Percentiles rank a stretch among this genome's conserved stretches.
Evolutionary conservation across 2,797 vertebrate genomes (phyloP).

Genomic region (Corythornis leucogaster): DNA sequence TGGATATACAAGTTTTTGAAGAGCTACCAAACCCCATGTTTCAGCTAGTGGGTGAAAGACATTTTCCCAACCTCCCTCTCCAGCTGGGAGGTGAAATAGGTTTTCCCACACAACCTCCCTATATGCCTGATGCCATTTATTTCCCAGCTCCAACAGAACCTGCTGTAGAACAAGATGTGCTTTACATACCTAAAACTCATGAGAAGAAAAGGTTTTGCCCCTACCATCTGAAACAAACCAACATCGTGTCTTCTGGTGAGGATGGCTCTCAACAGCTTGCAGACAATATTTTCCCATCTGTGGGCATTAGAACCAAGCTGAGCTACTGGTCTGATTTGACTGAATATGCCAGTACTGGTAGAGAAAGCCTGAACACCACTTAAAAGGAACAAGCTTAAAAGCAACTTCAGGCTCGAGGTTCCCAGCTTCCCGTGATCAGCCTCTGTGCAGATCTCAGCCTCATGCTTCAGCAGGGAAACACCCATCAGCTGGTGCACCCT

Average conservation of each 20-base stretch:
- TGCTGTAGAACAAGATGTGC: background rate
- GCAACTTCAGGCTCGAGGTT: background rate
- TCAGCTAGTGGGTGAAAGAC: background rate
- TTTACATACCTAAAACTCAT: background rate
- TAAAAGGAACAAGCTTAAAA: constrained; percentile 9
- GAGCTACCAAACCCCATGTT: background rate
- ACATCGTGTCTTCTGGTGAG: background rate
- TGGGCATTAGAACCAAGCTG: background rate
- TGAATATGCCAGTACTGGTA: background rate
- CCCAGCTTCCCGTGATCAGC: background rate
- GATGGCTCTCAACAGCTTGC: background rate
- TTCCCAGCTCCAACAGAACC: background rate
- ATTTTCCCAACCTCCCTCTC: background rate
- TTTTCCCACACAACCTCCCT: background rate
- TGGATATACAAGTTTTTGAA: background rate
- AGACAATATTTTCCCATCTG: background rate
- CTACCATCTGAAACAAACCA: background rate
- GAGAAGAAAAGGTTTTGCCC: background rate
- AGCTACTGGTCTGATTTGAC: background rate
- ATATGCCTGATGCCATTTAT: background rate
- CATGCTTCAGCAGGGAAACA: background rate
- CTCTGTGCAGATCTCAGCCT: background rate
- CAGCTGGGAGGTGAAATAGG: background rate
- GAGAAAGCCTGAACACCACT: background rate
- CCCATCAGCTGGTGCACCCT: background rate